A percentile compares a stretch with the other conserved stretches of the same genome.
Conservation (phyloP, 2,113 vertebrate species). For the Girardinichthys multiradiatus region DNA sequence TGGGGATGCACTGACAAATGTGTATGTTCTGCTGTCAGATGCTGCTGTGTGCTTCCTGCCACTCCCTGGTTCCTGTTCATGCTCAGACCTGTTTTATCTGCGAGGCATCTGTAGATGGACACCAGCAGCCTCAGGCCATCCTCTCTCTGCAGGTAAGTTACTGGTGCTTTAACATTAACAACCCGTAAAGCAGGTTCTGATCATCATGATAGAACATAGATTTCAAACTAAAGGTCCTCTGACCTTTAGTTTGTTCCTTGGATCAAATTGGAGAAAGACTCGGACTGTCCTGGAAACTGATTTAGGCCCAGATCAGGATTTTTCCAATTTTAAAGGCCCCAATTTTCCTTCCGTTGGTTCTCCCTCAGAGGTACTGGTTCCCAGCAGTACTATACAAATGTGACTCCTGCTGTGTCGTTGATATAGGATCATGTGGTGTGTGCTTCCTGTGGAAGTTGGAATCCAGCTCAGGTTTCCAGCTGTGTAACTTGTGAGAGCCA, state of each 20-base stretch:
- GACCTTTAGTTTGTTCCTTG: too few species aligned
- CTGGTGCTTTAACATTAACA: neutral
- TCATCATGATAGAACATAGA: too few species aligned
- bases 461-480: slow-evolving; percentile 42
- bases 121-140: slow-evolving; percentile 79
- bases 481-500: slow-evolving; percentile 59
- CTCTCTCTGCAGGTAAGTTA: slow-evolving; percentile 80
- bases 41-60: slow-evolving; percentile 84
- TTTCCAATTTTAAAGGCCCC: too few species aligned
- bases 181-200: neutral
- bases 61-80: slow-evolving; percentile 84
- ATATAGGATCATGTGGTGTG: slow-evolving; percentile 48
- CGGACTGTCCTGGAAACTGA: too few species aligned
- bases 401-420: neutral
- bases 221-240: neutral
- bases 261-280: too few species aligned
- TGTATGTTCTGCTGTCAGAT: slow-evolving; percentile 71
- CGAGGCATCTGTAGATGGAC: slow-evolving; percentile 81
- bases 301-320: too few species aligned
- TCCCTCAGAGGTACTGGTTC: too few species aligned
- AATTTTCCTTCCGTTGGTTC: too few species aligned
- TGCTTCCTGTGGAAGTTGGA: slow-evolving; percentile 49
- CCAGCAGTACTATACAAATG: too few species aligned
- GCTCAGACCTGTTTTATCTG: slow-evolving; percentile 87
- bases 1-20: neutral